Percentiles rank a stretch among this genome's conserved stretches.
Evolutionary conservation across 2,888 invertebrate species (phyloP).

Genomic region (Alviniconcha strummeri): DNA sequence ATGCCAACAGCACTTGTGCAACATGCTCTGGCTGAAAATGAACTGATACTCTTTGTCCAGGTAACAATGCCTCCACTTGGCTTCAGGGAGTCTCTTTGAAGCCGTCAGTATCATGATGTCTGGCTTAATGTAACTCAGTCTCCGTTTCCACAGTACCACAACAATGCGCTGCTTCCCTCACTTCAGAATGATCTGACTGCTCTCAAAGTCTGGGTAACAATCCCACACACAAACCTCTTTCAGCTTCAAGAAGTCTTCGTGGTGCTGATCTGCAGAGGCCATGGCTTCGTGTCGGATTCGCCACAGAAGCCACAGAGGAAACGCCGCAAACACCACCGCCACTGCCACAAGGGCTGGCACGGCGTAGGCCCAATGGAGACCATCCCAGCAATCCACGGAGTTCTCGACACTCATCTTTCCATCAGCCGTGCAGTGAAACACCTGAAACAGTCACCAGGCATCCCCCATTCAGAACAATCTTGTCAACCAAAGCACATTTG

Average conservation of each 20-base stretch:
- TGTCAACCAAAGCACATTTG: too few species aligned
- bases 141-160: too few species aligned
- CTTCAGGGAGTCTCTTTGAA: background rate
- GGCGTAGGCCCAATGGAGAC: slow-evolving; percentile 61
- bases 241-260: slow-evolving; percentile 66
- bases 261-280: slow-evolving; percentile 55
- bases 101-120: too few species aligned
- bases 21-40: background rate
- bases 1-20: too few species aligned
- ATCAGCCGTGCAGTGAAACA: slow-evolving; percentile 62
- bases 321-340: slow-evolving; percentile 54
- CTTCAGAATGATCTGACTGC: too few species aligned
- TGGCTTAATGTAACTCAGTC: too few species aligned
- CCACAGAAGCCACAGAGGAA: slow-evolving; percentile 62
- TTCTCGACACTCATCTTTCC: slow-evolving; percentile 60
- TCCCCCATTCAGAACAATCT: too few species aligned
- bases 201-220: too few species aligned
- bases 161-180: too few species aligned
- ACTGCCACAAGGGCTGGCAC: slow-evolving; percentile 51
- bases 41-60: background rate
- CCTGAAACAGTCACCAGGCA: slow-evolving; percentile 39
- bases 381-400: slow-evolving; percentile 52
- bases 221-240: slow-evolving; percentile 51
- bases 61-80: background rate
- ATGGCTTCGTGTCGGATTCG: slow-evolving; percentile 56